Percentiles rank a stretch among this genome's conserved stretches.
Evolutionary conservation across 2,113 vertebrate species (phyloP).

Genomic region (Tautogolabrus adspersus): DNA sequence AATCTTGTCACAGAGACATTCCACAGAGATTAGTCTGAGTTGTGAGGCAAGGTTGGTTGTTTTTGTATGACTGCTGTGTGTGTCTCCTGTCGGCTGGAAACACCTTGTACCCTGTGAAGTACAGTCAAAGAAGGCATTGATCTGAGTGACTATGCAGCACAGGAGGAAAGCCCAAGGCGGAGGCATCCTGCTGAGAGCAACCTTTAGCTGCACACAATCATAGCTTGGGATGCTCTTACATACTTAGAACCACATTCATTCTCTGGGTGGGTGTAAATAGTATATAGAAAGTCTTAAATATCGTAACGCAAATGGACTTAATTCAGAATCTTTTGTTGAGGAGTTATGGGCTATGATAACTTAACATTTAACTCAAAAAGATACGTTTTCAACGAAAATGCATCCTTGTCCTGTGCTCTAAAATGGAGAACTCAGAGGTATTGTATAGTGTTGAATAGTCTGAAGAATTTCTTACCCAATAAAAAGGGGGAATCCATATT

Average conservation of each 20-base stretch:
- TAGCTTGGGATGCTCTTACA: conserved; percentile 35
- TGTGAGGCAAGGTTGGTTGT: conserved; percentile 61
- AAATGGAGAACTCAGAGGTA: not conserved
- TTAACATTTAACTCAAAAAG: not conserved
- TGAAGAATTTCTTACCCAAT: no score
- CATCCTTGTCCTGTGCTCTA: not conserved
- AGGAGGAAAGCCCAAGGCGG: conserved; percentile 57
- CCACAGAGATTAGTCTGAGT: conserved; percentile 70
- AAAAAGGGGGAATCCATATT: not conserved
- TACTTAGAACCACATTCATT: conserved; percentile 26
- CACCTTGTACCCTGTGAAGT: conserved; percentile 75
- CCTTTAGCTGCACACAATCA: conserved; percentile 59
- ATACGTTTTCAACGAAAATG: not conserved
- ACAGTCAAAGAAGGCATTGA: conserved; percentile 75
- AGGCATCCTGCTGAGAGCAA: conserved; percentile 58
- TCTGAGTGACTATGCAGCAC: conserved; percentile 61
- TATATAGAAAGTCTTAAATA: not conserved
- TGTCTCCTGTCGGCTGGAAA: conserved; percentile 66
- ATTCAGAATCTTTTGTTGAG: no score
- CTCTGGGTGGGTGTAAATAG: conserved; percentile 23
- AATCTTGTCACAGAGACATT: conserved; percentile 73
- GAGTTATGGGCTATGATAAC: no score
- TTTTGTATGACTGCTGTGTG: conserved; percentile 71
- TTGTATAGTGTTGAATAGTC: not conserved
- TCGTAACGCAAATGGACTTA: no score